Evolutionary conservation across 2,888 invertebrate species (phyloP).

Genomic region (Nephrotoma guestfalica): DNA sequence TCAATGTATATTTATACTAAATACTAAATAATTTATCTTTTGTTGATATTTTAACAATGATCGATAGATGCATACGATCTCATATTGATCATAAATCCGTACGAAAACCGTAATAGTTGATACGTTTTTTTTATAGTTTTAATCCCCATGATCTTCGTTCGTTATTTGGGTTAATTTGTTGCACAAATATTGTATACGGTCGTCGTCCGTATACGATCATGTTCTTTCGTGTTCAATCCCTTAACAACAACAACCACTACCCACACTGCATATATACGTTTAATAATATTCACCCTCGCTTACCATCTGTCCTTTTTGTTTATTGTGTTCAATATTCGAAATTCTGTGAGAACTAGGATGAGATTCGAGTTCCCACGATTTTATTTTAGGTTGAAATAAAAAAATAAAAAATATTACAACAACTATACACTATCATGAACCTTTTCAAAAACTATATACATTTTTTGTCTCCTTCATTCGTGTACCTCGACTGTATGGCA

Average conservation of each 20-base stretch:
- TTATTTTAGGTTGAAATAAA: conserved; percentile 7
- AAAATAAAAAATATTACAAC: neutral
- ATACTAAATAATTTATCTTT: neutral
- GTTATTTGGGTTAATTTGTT: neutral
- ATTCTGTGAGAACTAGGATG: conserved; percentile 21
- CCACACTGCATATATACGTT: neutral
- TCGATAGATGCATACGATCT: neutral
- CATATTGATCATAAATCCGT: neutral
- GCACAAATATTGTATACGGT: neutral
- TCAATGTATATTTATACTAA: neutral
- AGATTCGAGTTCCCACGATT: conserved; percentile 25
- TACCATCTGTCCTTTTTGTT: conserved; percentile 5
- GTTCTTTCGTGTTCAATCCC: neutral
- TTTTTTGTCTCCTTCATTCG: neutral
- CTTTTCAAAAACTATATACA: neutral
- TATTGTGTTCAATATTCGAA: neutral
- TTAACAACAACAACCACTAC: neutral
- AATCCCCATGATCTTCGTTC: neutral
- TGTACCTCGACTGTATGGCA: neutral
- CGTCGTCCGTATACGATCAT: neutral
- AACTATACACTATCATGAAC: neutral
- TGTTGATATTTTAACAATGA: neutral
- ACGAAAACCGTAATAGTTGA: neutral
- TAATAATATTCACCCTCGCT: conserved; percentile 5
- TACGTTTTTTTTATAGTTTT: neutral